Evolutionary conservation across 2,113 vertebrate species (phyloP).

Genomic region (Tor tambroides): DNA sequence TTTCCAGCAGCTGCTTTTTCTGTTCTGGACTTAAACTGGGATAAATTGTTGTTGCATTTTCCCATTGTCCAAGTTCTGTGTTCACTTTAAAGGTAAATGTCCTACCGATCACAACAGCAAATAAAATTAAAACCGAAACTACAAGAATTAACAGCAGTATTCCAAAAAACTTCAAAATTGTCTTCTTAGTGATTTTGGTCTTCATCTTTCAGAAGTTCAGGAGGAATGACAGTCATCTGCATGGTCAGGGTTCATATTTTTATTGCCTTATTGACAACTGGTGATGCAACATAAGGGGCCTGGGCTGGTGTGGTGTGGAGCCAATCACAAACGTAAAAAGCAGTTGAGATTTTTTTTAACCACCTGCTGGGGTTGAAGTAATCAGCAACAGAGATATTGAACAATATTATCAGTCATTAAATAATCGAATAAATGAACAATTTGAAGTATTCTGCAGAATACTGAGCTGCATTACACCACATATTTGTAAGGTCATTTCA

Average conservation of each 20-base stretch:
- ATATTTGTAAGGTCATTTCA: neutral
- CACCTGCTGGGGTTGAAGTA: neutral
- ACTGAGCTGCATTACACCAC: neutral
- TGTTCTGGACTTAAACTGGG: constrained; percentile 61
- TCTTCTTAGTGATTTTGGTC: constrained; percentile 26
- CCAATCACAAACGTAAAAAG: neutral
- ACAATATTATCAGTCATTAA: too few species aligned
- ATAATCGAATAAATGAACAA: neutral
- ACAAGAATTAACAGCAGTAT: constrained; percentile 48
- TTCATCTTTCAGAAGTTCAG: constrained; percentile 61
- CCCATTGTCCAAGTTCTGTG: constrained; percentile 69
- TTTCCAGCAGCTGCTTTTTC: constrained; percentile 60
- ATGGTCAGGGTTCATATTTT: constrained; percentile 24
- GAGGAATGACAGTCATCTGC: neutral
- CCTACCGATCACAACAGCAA: constrained; percentile 63
- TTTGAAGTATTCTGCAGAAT: neutral
- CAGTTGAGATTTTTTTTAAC: neutral
- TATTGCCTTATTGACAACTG: neutral
- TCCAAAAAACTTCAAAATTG: constrained; percentile 55
- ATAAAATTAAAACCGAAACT: constrained; percentile 49
- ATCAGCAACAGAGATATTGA: neutral
- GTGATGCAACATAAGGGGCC: neutral
- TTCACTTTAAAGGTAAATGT: constrained; percentile 72
- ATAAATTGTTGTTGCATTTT: constrained; percentile 59
- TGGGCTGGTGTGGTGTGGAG: neutral